These are phyloP conservation scores for Achatina immaculata DNA, from an alignment of 1,140 invertebrate genomes.

Conservation along the genomic window DNA sequence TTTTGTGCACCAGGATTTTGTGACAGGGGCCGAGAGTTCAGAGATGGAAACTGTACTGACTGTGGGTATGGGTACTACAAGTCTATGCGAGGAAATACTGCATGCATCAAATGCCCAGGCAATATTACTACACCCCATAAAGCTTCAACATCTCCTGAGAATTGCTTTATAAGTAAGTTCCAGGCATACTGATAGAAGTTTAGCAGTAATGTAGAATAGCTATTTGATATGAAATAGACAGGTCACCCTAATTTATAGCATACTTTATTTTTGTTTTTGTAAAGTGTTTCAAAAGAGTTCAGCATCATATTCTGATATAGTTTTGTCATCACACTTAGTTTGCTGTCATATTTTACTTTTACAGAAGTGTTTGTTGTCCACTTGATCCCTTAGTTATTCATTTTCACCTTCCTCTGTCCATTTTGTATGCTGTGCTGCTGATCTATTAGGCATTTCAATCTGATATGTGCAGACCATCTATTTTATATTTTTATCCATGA, in stretches of 20 bases:
- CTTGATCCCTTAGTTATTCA: too few relatives aligned
- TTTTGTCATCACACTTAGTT: too few relatives aligned
- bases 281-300: not conserved
- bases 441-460: too few relatives aligned
- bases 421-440: too few relatives aligned
- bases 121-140: not conserved
- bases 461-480: too few relatives aligned
- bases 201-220: not conserved
- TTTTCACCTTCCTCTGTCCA: too few relatives aligned
- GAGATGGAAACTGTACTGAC: not conserved
- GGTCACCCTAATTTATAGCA: not conserved
- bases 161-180: conserved; percentile 24
- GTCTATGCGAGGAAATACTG: conserved; percentile 1
- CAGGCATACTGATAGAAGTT: not conserved
- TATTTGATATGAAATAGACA: not conserved
- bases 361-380: not conserved
- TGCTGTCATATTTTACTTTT: too few relatives aligned
- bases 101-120: conserved; percentile 14
- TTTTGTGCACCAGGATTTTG: conserved; percentile 30
- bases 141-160: not conserved
- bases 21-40: conserved; percentile 17
- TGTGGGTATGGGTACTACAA: conserved; percentile 22
- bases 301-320: not conserved
- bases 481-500: too few relatives aligned
- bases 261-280: not conserved